These are phyloP conservation scores for Keiferia lycopersicella DNA, from an alignment of 2,888 invertebrate species.

Conservation along the genomic window DNA sequence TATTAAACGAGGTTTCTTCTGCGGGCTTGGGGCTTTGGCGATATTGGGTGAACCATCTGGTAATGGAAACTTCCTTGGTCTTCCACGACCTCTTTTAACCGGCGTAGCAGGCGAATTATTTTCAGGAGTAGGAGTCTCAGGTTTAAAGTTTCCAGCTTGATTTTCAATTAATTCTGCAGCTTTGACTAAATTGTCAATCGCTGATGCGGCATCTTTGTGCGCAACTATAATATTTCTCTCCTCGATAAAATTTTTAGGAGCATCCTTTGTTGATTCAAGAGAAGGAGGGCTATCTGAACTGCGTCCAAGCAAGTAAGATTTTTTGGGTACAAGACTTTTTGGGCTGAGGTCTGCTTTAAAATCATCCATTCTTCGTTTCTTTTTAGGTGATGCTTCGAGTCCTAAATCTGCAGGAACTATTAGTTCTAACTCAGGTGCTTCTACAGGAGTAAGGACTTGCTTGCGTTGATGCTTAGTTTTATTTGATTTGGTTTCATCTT, in stretches of 20 bases:
- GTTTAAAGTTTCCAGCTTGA: slow-evolving; percentile 55
- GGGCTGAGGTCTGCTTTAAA: slow-evolving; percentile 52
- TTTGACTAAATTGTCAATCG: slow-evolving; percentile 73
- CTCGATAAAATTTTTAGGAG: slow-evolving; percentile 45
- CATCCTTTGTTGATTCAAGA: slow-evolving; percentile 41
- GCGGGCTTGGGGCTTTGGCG: slow-evolving; percentile 55
- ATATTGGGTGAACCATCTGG: slow-evolving; percentile 50
- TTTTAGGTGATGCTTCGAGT: slow-evolving; percentile 63
- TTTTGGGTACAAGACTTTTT: slow-evolving; percentile 65
- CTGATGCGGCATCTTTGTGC: slow-evolving; percentile 60
- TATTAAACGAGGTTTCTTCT: slow-evolving; percentile 64
- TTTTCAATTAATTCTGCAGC: slow-evolving; percentile 73
- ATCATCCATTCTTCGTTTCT: slow-evolving; percentile 66
- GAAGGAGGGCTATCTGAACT: slow-evolving; percentile 42
- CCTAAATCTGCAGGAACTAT: slow-evolving; percentile 69
- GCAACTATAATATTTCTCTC: slow-evolving; percentile 37
- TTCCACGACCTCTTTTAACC: slow-evolving; percentile 69
- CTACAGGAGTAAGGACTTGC: slow-evolving; percentile 74
- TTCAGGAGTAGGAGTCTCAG: slow-evolving; percentile 36
- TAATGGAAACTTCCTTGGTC: slow-evolving; percentile 71
- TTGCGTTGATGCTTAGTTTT: slow-evolving; percentile 74
- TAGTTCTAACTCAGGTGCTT: slow-evolving; percentile 69
- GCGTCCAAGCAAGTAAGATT: slow-evolving; percentile 66
- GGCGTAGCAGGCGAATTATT: slow-evolving; percentile 55
- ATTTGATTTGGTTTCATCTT: slow-evolving; percentile 57